Evolutionary conservation across 2,888 invertebrate genomes (phyloP), one percentile per base, ranked within the genome.

Genomic region (Periphyllus acericola): DNA sequence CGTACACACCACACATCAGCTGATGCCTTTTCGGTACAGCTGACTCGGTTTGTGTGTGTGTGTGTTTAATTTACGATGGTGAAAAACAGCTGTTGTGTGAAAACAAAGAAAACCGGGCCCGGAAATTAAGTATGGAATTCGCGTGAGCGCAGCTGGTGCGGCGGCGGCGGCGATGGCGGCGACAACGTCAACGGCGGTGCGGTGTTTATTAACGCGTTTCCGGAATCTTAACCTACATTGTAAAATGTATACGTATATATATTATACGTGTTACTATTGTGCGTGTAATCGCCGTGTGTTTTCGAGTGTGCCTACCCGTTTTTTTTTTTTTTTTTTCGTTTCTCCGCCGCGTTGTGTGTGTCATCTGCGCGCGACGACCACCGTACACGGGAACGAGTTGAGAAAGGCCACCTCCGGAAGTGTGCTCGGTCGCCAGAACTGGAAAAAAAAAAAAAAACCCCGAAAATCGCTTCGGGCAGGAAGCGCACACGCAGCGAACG

Each of bases 81-180:
- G 83, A 79, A 68, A 85, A 79, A 85, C 85, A 79, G 85, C 78
- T 85, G 85, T 85, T 85, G 85, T 66, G 83, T 76, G 84, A 84
- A 84, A 84, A 84, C 84, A 84, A 84, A 84, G 84, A 76, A 46
- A 76, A 66, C 32, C 46, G 76, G 76, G 84, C 66, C 84, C 84
- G 84, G 84, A 84, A 84, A 84, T 84, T 66, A 60, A 76, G 66
- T 75, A 29, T 66, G 84, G 66, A 68, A 84, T 84, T 84, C 76
- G 75, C 76, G 46, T 2, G 21, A 21, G 52, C 14, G 84, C 84
- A 84, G 76, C 84, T 68, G 84, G 74, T 14, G 36, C 84, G 66
- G 32, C 32, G n/a, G 34, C 71, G 68, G 29, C 46, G 46, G 6
- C n/a, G 25, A 5, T 32, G 52, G 11, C 78, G 52, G 11, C 78